These are phyloP conservation scores for Elaphurus davidianus DNA, from an alignment of 2,113 vertebrate genomes.

Conservation along the genomic window DNA sequence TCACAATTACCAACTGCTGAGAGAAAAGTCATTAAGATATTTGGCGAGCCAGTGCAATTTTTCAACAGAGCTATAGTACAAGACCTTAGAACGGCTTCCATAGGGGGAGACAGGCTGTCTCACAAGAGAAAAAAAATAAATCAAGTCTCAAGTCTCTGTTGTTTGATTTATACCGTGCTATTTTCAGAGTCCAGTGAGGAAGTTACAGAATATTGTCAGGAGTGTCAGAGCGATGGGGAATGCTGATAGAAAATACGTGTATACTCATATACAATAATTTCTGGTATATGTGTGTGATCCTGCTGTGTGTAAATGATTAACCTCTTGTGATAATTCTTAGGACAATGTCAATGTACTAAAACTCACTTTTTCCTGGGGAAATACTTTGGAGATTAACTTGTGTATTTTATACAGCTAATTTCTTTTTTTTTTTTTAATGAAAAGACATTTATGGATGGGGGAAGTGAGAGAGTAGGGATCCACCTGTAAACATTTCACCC, in stretches of 20 bases:
- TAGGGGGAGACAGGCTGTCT: constrained; percentile 74
- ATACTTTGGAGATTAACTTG: constrained; percentile 53
- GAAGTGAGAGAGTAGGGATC: background rate
- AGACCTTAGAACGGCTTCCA: constrained; percentile 80
- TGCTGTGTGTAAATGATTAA: constrained; percentile 60
- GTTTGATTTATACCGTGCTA: constrained; percentile 77
- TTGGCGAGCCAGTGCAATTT: constrained; percentile 86
- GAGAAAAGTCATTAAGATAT: constrained; percentile 90
- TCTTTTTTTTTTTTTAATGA: constrained; percentile 53
- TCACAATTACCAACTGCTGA: constrained; percentile 90
- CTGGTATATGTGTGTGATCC: constrained; percentile 50
- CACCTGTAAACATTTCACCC: background rate
- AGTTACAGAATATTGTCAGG: constrained; percentile 66
- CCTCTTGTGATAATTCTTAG: constrained; percentile 58
- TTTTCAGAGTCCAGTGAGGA: constrained; percentile 79
- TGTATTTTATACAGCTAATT: constrained; percentile 58
- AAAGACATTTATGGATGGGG: constrained; percentile 12
- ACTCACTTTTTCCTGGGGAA: constrained; percentile 51
- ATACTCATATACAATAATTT: constrained; percentile 21
- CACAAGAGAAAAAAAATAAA: constrained; percentile 58
- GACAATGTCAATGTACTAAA: constrained; percentile 66
- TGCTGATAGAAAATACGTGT: background rate
- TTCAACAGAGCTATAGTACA: constrained; percentile 83
- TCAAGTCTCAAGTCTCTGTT: constrained; percentile 66
- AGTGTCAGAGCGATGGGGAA: constrained; percentile 58